Evolutionary conservation across 1,140 invertebrate species (phyloP).

Genomic region (Platyura marginata): DNA sequence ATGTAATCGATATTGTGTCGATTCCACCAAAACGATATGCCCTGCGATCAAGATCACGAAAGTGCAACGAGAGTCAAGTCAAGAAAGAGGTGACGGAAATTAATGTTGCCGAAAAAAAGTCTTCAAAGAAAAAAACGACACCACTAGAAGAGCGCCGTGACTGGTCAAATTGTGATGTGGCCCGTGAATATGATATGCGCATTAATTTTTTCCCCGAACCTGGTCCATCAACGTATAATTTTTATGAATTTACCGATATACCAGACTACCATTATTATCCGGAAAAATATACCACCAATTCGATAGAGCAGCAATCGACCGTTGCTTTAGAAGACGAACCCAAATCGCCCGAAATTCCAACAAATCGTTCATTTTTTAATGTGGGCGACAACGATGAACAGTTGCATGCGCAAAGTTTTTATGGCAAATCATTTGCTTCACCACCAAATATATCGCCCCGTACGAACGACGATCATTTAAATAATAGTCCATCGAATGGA

Average conservation of each 20-base stretch:
- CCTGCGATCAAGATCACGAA: no score
- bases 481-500: no score
- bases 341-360: neutral
- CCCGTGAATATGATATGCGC: neutral
- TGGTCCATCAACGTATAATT: slow-evolving; percentile 1
- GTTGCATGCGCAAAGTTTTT: neutral
- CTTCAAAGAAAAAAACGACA: neutral
- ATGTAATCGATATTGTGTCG: neutral
- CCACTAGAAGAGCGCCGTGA: neutral
- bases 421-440: neutral
- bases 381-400: neutral
- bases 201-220: slow-evolving; percentile 2
- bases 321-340: no score
- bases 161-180: neutral
- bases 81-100: neutral
- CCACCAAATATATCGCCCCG: no score
- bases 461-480: no score
- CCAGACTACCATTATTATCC: neutral
- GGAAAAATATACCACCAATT: neutral
- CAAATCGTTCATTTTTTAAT: neutral
- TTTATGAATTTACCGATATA: neutral
- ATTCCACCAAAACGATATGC: no score
- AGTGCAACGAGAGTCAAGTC: no score
- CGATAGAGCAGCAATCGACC: neutral
- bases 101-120: neutral